Evolutionary conservation across 1,140 invertebrate species (phyloP), one percentile per base, ranked within the genome.

Genomic region (Trachymyrmex septentrionalis): DNA sequence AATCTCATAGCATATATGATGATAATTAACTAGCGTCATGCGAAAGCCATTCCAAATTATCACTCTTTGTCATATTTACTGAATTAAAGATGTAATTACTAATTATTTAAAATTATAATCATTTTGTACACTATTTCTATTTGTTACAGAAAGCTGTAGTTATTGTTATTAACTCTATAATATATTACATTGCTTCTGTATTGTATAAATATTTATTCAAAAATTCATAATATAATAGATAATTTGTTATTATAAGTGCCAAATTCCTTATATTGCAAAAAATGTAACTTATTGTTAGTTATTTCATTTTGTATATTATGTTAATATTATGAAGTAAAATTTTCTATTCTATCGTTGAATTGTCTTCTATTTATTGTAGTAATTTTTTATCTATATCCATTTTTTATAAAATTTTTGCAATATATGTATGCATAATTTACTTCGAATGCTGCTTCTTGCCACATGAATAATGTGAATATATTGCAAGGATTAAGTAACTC

Each of bases 141-240:
- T 86, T 82, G 88, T 89, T 91, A 61, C 57, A 63, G 73, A 85
- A 87, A 89, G 84, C 24, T 73, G 38, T 88, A 34, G 10, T 53
- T 67, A 87, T 77, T 75, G 63, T 88, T 90, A 85, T 81, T 21
- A 50, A 44, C 55, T 61, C 84, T 86, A 38, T 86, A 85, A 92
- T 86, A 92, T 86, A 63, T 91, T 90, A 50, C 16, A 76, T 24
- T 81, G 75, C 67, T 92, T 91, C 87, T 87, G 75, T 90, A 87
- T 87, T 78, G 67, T 92, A 78, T 86, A 89, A 24, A 92, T 92
- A 92, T 88, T 89, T 88, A 91, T 91, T 88, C 84, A 78, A 48
- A 76, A 44, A 30, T 90, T 59, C 2, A 61, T 38, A 71, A 86
- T n/a, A 34, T 66, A 90, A n/a, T 53, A 69, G 64, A 72, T 73